These are phyloP conservation scores for Wasmannia auropunctata DNA, from an alignment of 1,140 invertebrate genomes.

Conservation along the genomic window DNA sequence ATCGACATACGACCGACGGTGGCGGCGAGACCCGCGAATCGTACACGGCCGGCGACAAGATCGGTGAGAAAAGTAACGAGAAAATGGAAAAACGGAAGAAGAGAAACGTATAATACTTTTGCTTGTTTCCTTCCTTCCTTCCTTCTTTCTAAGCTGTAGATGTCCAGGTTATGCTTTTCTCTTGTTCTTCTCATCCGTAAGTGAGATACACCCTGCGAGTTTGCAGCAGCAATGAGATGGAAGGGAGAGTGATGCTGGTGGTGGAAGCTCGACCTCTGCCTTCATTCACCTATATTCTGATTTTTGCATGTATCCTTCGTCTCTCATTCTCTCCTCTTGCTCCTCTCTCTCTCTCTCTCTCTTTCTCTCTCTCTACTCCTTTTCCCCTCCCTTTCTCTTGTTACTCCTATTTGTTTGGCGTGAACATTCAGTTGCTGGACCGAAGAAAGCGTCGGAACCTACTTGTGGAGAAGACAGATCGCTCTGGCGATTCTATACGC, in stretches of 20 bases:
- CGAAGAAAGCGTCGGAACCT: background rate
- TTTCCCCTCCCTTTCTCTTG: background rate
- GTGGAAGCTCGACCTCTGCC: conserved; percentile 14
- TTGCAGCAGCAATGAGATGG: background rate
- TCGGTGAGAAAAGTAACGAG: conserved; percentile 23
- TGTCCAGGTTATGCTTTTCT: background rate
- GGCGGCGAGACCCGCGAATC: conserved; percentile 56
- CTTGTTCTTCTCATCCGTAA: background rate
- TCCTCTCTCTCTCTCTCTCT: background rate
- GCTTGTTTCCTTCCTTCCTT: conserved; percentile 6
- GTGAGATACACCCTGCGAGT: background rate
- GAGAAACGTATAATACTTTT: conserved; percentile 1
- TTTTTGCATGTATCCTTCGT: background rate
- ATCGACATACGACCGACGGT: conserved; percentile 78
- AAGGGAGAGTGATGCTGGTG: background rate
- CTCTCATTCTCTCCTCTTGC: background rate
- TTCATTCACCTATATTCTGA: background rate
- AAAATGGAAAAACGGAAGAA: background rate
- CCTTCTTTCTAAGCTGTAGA: background rate
- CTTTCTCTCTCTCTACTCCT: too few species aligned
- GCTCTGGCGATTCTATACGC: background rate
- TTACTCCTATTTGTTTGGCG: background rate
- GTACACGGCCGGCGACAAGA: conserved; percentile 46
- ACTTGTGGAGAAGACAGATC: background rate
- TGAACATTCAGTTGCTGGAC: background rate